A percentile compares a stretch with the other conserved stretches of the same genome.
Conservation (phyloP, 2,888 invertebrate species). For the Rhabditoides inermis region DNA sequence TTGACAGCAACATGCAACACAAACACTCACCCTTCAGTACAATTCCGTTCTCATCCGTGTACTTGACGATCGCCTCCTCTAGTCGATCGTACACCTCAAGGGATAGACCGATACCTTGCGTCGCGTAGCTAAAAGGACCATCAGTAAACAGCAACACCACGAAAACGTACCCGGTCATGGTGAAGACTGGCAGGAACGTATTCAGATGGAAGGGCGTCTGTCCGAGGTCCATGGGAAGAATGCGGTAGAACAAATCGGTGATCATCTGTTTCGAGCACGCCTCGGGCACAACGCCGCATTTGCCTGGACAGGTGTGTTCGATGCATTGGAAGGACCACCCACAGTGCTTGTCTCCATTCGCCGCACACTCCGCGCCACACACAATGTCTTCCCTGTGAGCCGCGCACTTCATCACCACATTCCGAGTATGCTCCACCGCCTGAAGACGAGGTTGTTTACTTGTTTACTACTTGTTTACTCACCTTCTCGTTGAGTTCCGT, state of each 20-base stretch:
- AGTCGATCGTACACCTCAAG: conserved; percentile 22
- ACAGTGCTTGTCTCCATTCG: too few species aligned
- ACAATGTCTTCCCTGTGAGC: too few species aligned
- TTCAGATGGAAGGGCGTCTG: conserved; percentile 35
- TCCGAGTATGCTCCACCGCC: too few species aligned
- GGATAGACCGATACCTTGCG: conserved; percentile 28
- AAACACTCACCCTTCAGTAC: conserved; percentile 24
- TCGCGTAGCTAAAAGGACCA: conserved; percentile 10
- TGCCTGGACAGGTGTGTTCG: conserved; percentile 8
- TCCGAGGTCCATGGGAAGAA: conserved; percentile 35
- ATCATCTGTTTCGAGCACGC: conserved; percentile 43
- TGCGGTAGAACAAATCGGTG: conserved; percentile 49
- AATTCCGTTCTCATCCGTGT: conserved; percentile 16
- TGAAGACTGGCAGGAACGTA: conserved; percentile 46
- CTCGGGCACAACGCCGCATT: too few species aligned
- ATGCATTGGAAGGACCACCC: too few species aligned
- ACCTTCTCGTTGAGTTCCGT: conserved; percentile 29
- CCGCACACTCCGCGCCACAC: too few species aligned
- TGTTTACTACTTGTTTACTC: too few species aligned
- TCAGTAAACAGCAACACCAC: not conserved
- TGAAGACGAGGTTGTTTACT: too few species aligned
- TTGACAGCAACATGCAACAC: too few species aligned
- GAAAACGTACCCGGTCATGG: conserved; percentile 33
- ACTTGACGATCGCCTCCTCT: conserved; percentile 20
- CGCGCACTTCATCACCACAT: too few species aligned